Conservation (phyloP, 1,140 invertebrate species). For the Campoletis sonorensis region DNA sequence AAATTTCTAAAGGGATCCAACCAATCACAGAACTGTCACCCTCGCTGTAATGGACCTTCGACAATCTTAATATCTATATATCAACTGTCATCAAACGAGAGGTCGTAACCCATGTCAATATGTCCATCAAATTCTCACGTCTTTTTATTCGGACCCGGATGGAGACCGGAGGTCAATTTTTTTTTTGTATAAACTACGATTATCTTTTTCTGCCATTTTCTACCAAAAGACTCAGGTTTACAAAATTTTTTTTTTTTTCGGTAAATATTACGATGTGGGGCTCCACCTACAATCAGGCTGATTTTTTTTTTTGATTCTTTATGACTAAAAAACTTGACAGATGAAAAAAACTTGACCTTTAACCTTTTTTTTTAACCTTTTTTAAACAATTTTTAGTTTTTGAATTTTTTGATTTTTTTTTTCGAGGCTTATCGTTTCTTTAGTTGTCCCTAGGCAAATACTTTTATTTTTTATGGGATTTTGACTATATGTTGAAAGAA, state of each 20-base stretch:
- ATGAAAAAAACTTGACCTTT: too few species aligned
- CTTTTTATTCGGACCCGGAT: background rate
- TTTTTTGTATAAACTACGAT: background rate
- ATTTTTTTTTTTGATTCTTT: too few species aligned
- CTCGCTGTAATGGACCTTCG: background rate
- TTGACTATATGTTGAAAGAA: background rate
- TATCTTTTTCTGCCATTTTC: background rate
- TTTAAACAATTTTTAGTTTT: too few species aligned
- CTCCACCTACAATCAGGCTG: too few species aligned
- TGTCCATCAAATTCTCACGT: background rate
- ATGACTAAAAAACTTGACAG: too few species aligned
- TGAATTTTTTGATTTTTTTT: too few species aligned
- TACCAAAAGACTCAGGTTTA: conserved; percentile 6
- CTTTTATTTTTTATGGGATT: background rate
- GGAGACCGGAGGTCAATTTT: background rate
- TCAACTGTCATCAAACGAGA: background rate
- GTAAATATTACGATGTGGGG: too few species aligned
- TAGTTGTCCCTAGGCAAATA: conserved; percentile 1
- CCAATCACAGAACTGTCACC: conserved; percentile 8
- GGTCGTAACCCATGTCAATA: background rate
- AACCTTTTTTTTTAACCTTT: too few species aligned
- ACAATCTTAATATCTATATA: background rate
- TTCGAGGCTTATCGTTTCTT: conserved; percentile 17
- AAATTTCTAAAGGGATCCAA: background rate
- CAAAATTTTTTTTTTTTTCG: too few species aligned